These are phyloP conservation scores for Phalacrocorax carbo DNA, from an alignment of 2,113 vertebrate species.

Conservation along the genomic window DNA sequence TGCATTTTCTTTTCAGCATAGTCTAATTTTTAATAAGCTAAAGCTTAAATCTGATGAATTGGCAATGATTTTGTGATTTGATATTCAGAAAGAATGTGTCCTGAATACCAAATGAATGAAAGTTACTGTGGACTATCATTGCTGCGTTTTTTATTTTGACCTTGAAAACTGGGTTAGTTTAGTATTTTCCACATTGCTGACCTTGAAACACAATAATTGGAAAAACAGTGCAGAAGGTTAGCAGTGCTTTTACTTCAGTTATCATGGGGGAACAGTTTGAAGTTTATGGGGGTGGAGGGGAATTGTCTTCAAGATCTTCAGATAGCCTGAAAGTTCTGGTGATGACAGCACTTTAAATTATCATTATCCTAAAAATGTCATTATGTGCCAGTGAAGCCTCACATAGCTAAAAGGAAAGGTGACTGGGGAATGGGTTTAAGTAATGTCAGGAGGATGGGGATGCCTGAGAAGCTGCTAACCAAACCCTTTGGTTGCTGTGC, in stretches of 20 bases:
- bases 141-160: background rate
- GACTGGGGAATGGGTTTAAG: background rate
- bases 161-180: background rate
- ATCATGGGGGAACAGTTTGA: background rate
- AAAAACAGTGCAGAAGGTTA: background rate
- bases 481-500: background rate
- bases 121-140: background rate
- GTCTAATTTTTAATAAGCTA: slow-evolving; percentile 16
- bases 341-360: background rate
- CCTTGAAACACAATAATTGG: background rate
- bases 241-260: background rate
- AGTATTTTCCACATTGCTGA: background rate
- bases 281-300: background rate
- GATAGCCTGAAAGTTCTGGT: background rate
- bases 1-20: slow-evolving; percentile 28
- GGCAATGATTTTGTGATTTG: slow-evolving; percentile 41
- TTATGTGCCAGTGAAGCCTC: background rate
- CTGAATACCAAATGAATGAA: slow-evolving; percentile 25
- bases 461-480: background rate
- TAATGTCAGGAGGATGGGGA: background rate
- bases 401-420: background rate
- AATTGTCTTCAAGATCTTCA: background rate
- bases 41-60: slow-evolving; percentile 50
- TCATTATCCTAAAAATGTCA: background rate
- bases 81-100: background rate